These are phyloP conservation scores for Periplaneta americana DNA, from an alignment of 1,140 invertebrate species.

Conservation along the genomic window DNA sequence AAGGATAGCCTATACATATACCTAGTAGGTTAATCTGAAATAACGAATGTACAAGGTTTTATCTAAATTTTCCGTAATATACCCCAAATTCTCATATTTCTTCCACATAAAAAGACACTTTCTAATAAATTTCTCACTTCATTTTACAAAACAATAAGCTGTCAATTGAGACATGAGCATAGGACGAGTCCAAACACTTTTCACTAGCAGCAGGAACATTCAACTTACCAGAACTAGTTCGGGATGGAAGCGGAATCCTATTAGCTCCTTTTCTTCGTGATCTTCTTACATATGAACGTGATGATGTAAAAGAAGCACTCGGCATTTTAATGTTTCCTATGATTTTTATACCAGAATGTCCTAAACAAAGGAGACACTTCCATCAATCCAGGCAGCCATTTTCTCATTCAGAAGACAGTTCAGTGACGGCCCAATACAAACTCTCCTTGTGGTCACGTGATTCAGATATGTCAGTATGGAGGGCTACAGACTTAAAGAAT, in stretches of 20 bases:
- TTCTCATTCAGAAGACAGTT: conserved; percentile 39
- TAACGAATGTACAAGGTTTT: no score
- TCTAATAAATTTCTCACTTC: neutral
- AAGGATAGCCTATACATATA: no score
- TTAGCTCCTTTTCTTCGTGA: conserved; percentile 80
- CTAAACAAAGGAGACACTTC: conserved; percentile 60
- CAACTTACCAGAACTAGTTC: conserved; percentile 62
- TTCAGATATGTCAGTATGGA: conserved; percentile 38
- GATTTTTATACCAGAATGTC: conserved; percentile 21
- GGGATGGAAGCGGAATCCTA: conserved; percentile 72
- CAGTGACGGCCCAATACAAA: conserved; percentile 20
- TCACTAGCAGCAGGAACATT: neutral
- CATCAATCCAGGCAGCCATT: conserved; percentile 57
- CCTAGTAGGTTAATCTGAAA: no score
- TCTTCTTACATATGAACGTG: conserved; percentile 77
- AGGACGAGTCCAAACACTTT: conserved; percentile 17
- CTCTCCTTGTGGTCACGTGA: conserved; percentile 23
- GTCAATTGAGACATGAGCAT: conserved; percentile 7
- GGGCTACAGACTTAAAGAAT: conserved; percentile 26
- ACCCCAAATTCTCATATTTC: no score
- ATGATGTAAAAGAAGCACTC: conserved; percentile 83
- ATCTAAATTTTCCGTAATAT: no score
- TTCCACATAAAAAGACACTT: no score
- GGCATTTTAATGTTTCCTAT: conserved; percentile 59
- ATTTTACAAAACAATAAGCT: neutral